Conservation (phyloP, 2,113 vertebrate genomes). For the Pangasianodon hypophthalmus region DNA sequence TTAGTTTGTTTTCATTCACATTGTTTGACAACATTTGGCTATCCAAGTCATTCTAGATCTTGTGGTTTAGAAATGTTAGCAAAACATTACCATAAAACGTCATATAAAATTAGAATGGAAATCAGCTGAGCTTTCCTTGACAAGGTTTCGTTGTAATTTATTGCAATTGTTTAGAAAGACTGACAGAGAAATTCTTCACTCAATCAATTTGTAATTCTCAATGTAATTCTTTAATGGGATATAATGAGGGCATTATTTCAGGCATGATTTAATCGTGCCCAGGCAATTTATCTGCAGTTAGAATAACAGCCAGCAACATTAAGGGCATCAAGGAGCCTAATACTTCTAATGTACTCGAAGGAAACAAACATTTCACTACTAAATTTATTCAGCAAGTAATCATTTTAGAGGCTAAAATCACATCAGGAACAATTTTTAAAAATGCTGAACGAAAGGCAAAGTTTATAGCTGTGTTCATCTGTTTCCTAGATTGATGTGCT, state of each 20-base stretch:
- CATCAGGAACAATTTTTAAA: not conserved
- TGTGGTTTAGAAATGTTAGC: not conserved
- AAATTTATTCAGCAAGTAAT: not conserved
- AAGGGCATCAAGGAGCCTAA: not conserved
- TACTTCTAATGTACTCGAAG: not conserved
- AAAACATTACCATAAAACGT: not conserved
- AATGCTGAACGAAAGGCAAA: not conserved
- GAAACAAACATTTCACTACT: not conserved
- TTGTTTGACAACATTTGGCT: not conserved
- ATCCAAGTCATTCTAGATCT: not conserved
- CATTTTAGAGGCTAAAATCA: not conserved
- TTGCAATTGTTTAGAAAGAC: not conserved
- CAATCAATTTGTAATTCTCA: constrained; percentile 6
- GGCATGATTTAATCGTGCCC: not conserved
- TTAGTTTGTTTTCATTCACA: not conserved
- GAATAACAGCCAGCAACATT: not conserved
- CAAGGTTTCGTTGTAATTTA: not conserved
- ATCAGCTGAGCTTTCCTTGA: not conserved
- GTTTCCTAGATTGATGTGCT: not conserved
- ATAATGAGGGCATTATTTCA: constrained; percentile 12
- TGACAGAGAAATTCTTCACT: not conserved
- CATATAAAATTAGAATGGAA: not conserved
- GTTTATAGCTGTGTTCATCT: not conserved
- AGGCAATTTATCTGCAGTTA: constrained; percentile 1
- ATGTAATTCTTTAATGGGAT: not conserved